Conservation (phyloP, 2,113 vertebrate species). For the Notothenia rossii region DNA sequence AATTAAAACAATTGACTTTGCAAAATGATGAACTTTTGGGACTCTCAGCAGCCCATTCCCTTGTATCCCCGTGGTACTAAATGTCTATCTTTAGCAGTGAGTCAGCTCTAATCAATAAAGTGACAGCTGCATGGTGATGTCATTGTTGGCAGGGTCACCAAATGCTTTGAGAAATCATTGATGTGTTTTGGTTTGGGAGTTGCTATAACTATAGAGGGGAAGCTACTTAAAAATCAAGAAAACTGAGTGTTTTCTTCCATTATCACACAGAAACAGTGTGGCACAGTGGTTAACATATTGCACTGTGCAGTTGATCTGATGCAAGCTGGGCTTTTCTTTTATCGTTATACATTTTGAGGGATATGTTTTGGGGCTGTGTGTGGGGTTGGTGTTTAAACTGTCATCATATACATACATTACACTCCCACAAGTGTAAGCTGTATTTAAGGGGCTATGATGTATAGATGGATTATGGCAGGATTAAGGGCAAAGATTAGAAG, state of each 20-base stretch:
- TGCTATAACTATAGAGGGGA: background rate
- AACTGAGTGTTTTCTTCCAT: background rate
- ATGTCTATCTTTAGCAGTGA: background rate
- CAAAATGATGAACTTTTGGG: background rate
- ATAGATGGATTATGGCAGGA: constrained; percentile 66
- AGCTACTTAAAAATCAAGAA: background rate
- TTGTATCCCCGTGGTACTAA: background rate
- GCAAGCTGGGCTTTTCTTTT: constrained; percentile 15
- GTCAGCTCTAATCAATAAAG: constrained; percentile 4
- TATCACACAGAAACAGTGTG: background rate
- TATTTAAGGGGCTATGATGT: constrained; percentile 43
- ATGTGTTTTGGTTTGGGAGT: background rate
- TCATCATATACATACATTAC: constrained; percentile 12
- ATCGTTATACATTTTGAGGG: background rate
- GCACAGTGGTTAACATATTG: background rate
- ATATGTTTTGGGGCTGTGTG: rapidly evolving
- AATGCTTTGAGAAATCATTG: constrained; percentile 7
- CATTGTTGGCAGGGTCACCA: background rate
- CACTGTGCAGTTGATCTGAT: background rate
- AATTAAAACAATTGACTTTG: background rate
- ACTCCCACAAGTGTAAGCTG: constrained; percentile 17
- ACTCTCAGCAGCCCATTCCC: background rate
- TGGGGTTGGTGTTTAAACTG: constrained; percentile 6
- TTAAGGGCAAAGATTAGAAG: constrained; percentile 69
- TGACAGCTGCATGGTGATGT: constrained; percentile 15